Conservation (phyloP, 2,113 vertebrate genomes). For the Gulo gulo region DNA sequence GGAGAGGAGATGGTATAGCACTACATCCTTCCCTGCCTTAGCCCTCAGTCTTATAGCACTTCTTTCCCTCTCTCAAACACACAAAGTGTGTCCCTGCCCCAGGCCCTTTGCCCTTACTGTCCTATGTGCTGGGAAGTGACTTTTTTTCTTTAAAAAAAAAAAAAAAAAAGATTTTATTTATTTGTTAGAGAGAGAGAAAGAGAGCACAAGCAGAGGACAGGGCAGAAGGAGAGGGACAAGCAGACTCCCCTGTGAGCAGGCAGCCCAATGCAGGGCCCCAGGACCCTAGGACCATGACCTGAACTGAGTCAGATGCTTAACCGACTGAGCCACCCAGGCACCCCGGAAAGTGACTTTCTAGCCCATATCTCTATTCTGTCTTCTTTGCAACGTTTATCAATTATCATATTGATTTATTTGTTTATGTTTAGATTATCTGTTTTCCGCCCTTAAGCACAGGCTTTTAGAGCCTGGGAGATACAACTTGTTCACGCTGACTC, state of each 20-base stretch:
- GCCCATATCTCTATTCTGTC: not conserved
- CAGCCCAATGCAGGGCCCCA: no score
- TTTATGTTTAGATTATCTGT: not conserved
- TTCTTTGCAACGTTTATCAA: not conserved
- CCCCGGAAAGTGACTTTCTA: not conserved
- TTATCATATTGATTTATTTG: not conserved
- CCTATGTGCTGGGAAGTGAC: not conserved
- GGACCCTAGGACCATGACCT: not conserved
- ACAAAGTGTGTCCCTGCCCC: not conserved
- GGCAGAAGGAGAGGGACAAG: not conserved
- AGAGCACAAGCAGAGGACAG: not conserved
- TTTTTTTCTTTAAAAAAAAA: not conserved
- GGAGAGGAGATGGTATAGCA: not conserved
- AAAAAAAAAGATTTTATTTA: not conserved
- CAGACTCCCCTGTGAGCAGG: not conserved
- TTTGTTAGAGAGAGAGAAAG: not conserved
- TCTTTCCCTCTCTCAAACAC: not conserved
- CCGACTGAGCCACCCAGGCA: not conserved
- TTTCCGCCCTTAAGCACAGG: not conserved
- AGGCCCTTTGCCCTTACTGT: not conserved
- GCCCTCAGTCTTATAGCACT: not conserved
- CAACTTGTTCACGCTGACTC: not conserved
- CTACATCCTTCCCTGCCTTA: not conserved
- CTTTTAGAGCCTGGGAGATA: not conserved
- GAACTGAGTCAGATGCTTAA: not conserved